Conservation (phyloP, 2,113 vertebrate species). For the Ivindomyrus marchei region DNA sequence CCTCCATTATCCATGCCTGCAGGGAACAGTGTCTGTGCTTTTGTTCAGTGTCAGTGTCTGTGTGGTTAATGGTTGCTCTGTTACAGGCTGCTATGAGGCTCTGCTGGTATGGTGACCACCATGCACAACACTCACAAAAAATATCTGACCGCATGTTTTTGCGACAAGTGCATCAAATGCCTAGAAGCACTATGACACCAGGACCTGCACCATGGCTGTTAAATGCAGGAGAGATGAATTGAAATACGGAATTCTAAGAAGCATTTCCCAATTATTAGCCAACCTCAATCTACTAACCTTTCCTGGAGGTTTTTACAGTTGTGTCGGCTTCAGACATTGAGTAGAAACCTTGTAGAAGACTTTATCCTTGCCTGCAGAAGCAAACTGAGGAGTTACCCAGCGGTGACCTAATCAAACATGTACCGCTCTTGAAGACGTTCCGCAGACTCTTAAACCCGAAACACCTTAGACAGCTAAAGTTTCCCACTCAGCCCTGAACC, state of each 20-base stretch:
- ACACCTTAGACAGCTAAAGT: not conserved
- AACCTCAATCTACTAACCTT: not conserved
- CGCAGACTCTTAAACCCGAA: not conserved
- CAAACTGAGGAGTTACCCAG: not conserved
- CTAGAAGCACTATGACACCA: not conserved
- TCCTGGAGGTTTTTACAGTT: not conserved
- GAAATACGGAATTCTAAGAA: not conserved
- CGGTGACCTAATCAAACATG: not conserved
- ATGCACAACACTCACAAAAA: not conserved
- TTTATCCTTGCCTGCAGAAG: not conserved
- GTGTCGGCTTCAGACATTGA: not conserved
- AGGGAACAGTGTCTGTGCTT: not conserved
- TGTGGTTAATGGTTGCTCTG: not conserved
- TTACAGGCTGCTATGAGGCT: not conserved
- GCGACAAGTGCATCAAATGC: not conserved
- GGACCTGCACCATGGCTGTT: not conserved
- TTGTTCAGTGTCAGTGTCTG: too few species aligned
- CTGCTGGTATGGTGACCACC: not conserved
- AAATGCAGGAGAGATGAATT: not conserved
- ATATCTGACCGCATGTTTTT: not conserved
- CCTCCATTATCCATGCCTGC: not conserved
- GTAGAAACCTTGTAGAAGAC: not conserved
- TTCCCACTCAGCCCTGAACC: not conserved
- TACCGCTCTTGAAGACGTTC: not conserved
- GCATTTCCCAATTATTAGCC: not conserved